Evolutionary conservation across 2,888 invertebrate genomes (phyloP), one percentile per base, ranked within the genome.

Genomic region (Thera britannica): DNA sequence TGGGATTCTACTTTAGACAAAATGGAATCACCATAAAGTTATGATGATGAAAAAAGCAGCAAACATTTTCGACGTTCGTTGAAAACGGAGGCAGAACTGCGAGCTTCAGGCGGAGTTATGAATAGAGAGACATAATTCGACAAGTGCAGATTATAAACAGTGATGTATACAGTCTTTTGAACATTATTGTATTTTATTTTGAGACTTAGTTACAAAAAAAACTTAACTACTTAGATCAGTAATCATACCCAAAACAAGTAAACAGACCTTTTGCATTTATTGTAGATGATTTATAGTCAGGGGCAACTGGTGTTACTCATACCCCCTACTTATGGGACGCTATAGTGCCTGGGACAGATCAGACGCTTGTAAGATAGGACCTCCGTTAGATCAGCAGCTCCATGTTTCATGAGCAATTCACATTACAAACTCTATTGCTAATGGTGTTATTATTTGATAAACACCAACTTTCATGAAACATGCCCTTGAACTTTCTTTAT

Each of bases 121-220:
- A n/a, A 44, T 9, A 44, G 1, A 4, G 38, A 46, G n/a, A 35
- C 34, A 34, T 54, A n/a, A 57, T 41, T 46, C 7, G 36, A 38
- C 34, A 12, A 3, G 58, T 63, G 57, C 63, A 51, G 12, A 12
- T 58, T 44, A 58, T 44, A 48, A 55, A 52, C 51, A 59, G 65
- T 65, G 65, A 59, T 65, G 59, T 59, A 54, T 58, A 54, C 64
- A 64, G 58, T 58, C 58, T 64, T 58, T 46, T 64, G n/a, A 55
- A 62, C 35, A 46, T 54, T 61, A 52, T 54, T 62, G n/a, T 62
- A 12, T 49, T n/a, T 54, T 12, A 38, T 52, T 52, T 61, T 61
- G 44, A 48, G 55, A 55, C 54, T 55, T 36, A 54, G 34, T 52
- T 55, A 44, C 34, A 46, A 55, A 6, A 44, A 11, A 6, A 44